Conservation (phyloP, 2,113 vertebrate species). For the Paramormyrops kingsleyae region DNA sequence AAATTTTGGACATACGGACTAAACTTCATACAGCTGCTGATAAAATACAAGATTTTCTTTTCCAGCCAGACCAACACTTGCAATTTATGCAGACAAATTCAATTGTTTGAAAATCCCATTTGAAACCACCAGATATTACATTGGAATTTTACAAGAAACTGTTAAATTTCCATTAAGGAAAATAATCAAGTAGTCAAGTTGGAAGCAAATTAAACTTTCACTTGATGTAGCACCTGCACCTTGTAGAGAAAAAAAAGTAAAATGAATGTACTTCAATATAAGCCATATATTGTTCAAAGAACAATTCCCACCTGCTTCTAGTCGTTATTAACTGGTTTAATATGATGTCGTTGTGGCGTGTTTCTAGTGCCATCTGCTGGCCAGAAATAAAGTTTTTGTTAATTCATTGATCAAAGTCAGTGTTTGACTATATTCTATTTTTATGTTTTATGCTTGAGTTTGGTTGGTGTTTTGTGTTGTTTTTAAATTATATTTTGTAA, state of each 20-base stretch:
- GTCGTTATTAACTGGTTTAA: not conserved
- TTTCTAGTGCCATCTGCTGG: conserved; percentile 60
- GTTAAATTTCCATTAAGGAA: not conserved
- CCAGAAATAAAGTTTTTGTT: not conserved
- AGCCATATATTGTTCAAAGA: not conserved
- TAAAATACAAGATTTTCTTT: not conserved
- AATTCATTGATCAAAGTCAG: not conserved
- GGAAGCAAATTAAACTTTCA: conserved; percentile 4
- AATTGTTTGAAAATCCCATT: not conserved
- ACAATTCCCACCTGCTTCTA: not conserved
- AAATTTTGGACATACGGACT: not conserved
- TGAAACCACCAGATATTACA: not conserved
- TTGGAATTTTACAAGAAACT: not conserved
- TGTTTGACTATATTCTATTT: not conserved
- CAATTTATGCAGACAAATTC: conserved; percentile 1
- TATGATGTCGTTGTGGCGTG: conserved; percentile 26
- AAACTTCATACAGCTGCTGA: not conserved
- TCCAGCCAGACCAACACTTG: not conserved
- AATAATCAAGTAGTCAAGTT: conserved; percentile 1
- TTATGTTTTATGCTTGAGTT: not conserved
- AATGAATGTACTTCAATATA: conserved; percentile 13
- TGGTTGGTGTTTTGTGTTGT: not conserved
- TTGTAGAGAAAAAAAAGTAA: not conserved
- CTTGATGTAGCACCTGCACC: conserved; percentile 1
- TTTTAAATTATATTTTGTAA: not conserved